phyloP scores from a whole-genome alignment of 2,797 vertebrate genomes.

The Melanogrammus aeglefinus region DNA sequence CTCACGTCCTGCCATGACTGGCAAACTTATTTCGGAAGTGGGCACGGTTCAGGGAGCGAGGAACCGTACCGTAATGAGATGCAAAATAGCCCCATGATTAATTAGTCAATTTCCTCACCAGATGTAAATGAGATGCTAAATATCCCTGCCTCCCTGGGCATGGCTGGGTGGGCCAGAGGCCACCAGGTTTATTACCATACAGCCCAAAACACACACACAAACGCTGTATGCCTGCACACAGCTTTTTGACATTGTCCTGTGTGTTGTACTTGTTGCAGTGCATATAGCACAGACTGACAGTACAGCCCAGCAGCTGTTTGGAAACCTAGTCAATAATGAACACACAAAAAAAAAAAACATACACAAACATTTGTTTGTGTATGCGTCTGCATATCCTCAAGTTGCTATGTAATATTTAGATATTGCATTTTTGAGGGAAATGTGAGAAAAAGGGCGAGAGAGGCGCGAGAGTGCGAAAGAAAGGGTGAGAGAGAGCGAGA shows the following conservation, averaged over 20 bases:
- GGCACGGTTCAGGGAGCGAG: conserved; percentile 40
- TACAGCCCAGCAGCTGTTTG: not conserved
- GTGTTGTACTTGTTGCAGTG: not conserved
- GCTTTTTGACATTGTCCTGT: not conserved
- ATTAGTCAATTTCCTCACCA: conserved; percentile 65
- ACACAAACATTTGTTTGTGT: not conserved
- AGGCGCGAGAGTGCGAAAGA: not conserved
- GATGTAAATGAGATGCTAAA: conserved; percentile 72
- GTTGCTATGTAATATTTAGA: not conserved
- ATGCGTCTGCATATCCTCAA: not conserved
- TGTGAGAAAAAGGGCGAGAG: not conserved
- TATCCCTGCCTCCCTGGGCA: conserved; percentile 40
- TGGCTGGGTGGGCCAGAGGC: conserved; percentile 34
- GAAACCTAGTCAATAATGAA: not conserved
- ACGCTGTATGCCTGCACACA: conserved; percentile 23
- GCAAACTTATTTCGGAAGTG: conserved; percentile 27
- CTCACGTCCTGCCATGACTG: not conserved
- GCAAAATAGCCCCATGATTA: conserved; percentile 68
- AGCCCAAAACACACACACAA: conserved; percentile 30
- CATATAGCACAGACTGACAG: not conserved
- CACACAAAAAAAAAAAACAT: no score
- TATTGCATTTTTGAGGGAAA: not conserved
- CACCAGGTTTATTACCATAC: conserved; percentile 52
- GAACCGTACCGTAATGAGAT: conserved; percentile 58
- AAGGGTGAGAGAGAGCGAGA: no score